Percentiles rank a stretch among this genome's conserved stretches.
phyloP scores from a whole-genome alignment of 1,140 invertebrate genomes.

The Brachionus asplanchnoidis region DNA sequence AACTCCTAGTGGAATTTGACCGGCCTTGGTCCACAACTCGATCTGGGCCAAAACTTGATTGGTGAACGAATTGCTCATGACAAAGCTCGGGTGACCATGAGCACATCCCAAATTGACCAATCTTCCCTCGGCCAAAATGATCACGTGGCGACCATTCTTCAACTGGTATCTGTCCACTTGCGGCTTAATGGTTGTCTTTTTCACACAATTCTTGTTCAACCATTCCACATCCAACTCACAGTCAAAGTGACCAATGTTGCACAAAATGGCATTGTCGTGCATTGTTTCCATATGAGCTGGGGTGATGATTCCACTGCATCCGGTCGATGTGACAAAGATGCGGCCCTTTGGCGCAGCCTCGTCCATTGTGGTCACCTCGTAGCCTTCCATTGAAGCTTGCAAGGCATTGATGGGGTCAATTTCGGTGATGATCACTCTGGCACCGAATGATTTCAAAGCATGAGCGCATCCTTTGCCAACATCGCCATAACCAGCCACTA shows the following conservation, averaged over 20 bases:
- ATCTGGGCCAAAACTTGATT: slow-evolving; percentile 92
- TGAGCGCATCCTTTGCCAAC: slow-evolving; percentile 98
- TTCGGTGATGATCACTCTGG: slow-evolving; percentile 91
- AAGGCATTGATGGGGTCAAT: slow-evolving; percentile 98
- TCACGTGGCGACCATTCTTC: slow-evolving; percentile 83
- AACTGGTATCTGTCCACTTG: slow-evolving; percentile 91
- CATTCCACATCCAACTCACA: slow-evolving; percentile 95
- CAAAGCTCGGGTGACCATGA: slow-evolving; percentile 95
- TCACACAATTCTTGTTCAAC: slow-evolving; percentile 83
- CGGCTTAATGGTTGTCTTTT: slow-evolving; percentile 92
- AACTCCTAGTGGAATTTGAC: slow-evolving; percentile 67
- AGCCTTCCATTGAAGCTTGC: slow-evolving; percentile 96
- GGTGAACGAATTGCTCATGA: slow-evolving; percentile 99
- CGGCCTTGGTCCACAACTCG: slow-evolving; percentile 83
- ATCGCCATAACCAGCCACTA: slow-evolving; percentile 97
- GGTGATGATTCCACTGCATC: slow-evolving; percentile 87
- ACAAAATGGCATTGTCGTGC: slow-evolving; percentile 93
- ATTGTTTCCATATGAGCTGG: slow-evolving; percentile 82
- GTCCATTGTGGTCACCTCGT: slow-evolving; percentile 89
- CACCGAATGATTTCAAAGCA: slow-evolving; percentile 86
- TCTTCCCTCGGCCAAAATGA: slow-evolving; percentile 88
- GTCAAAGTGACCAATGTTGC: slow-evolving; percentile 98
- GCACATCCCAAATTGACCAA: slow-evolving; percentile 98
- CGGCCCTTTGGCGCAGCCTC: slow-evolving; percentile 81
- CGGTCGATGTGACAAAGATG: slow-evolving; percentile 96